These are phyloP conservation scores for Astropecten irregularis DNA, from an alignment of 53 echinoderm and acorn worm genomes.

Conservation along the genomic window DNA sequence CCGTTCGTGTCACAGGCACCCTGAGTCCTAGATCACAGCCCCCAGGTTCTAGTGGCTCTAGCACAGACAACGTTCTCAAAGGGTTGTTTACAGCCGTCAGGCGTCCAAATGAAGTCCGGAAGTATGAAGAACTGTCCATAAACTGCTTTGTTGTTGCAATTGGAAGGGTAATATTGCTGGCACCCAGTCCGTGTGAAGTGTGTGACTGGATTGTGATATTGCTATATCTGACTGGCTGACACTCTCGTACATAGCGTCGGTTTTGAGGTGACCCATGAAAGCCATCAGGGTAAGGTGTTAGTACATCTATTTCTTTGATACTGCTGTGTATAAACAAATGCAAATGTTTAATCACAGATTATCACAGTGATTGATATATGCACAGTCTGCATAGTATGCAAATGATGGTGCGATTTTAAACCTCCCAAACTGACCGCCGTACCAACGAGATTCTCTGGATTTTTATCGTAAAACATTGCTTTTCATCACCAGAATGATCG, in stretches of 20 bases:
- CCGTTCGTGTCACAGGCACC: slow-evolving; percentile 63
- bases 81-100: slow-evolving; percentile 78
- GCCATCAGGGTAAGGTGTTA: slow-evolving; percentile 70
- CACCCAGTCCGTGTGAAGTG: slow-evolving; percentile 49
- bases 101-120: slow-evolving; percentile 69
- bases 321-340: too few species aligned
- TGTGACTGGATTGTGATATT: slow-evolving; percentile 79
- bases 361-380: too few species aligned
- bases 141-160: slow-evolving; percentile 67
- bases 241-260: slow-evolving; percentile 78
- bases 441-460: too few species aligned
- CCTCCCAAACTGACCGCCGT: too few species aligned
- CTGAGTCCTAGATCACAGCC: slow-evolving; percentile 73
- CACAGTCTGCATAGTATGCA: neutral
- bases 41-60: slow-evolving; percentile 73
- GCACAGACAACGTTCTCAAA: slow-evolving; percentile 73
- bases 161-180: slow-evolving; percentile 62
- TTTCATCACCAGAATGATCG: too few species aligned
- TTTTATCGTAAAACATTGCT: too few species aligned
- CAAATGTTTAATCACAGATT: too few species aligned
- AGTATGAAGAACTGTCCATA: slow-evolving; percentile 60
- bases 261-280: slow-evolving; percentile 69
- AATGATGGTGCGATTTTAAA: too few species aligned
- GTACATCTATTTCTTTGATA: slow-evolving; percentile 20
- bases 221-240: slow-evolving; percentile 81